These are phyloP conservation scores for Agonopterix alstromeriana DNA, from an alignment of 2,888 invertebrate species.

Conservation along the genomic window DNA sequence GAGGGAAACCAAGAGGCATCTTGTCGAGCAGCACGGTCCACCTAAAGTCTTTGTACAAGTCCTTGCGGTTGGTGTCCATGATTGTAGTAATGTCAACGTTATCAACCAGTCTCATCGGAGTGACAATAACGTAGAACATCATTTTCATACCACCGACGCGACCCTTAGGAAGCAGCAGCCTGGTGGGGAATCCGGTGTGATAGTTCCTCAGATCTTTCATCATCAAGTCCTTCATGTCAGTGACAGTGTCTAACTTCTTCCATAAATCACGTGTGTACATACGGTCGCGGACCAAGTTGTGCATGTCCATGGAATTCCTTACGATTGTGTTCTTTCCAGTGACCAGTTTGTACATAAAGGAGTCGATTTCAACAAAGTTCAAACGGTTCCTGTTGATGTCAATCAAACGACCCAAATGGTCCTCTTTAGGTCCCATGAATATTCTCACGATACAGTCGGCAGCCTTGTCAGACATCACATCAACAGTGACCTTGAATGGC, in stretches of 20 bases:
- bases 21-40: conserved; percentile 73
- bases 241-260: conserved; percentile 78
- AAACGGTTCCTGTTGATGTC: conserved; percentile 77
- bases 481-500: conserved; percentile 76
- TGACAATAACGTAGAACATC: conserved; percentile 79
- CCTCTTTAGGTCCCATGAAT: conserved; percentile 83
- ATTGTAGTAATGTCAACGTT: conserved; percentile 42
- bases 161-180: conserved; percentile 84
- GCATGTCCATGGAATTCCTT: conserved; percentile 80
- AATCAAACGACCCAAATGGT: conserved; percentile 72
- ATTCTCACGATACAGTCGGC: conserved; percentile 79
- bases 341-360: conserved; percentile 77
- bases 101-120: conserved; percentile 67
- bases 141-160: conserved; percentile 79
- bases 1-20: conserved; percentile 83
- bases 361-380: conserved; percentile 80
- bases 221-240: conserved; percentile 45
- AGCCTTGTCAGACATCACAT: conserved; percentile 74
- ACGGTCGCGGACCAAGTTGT: conserved; percentile 80
- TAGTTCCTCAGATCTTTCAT: conserved; percentile 55
- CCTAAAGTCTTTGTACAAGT: conserved; percentile 53
- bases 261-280: conserved; percentile 79
- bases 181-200: conserved; percentile 82
- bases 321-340: conserved; percentile 81
- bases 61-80: conserved; percentile 63